phyloP scores from a whole-genome alignment of 2,113 vertebrate genomes.

The Hoplias malabaricus region DNA sequence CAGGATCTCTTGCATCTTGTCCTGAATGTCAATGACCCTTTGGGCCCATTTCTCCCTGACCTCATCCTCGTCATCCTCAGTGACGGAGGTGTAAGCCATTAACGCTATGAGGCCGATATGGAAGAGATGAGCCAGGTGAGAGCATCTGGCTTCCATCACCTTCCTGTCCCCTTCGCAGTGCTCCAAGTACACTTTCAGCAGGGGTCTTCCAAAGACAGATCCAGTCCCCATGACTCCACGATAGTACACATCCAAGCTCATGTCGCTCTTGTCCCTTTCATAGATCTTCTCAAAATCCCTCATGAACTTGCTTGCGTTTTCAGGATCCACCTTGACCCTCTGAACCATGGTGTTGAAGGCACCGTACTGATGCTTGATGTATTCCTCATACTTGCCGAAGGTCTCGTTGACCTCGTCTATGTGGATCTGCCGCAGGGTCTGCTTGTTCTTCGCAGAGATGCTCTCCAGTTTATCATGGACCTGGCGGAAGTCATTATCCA shows the following conservation, averaged over 20 bases:
- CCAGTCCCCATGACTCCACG: constrained; percentile 61
- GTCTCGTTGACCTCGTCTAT: constrained; percentile 73
- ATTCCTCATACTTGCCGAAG: constrained; percentile 72
- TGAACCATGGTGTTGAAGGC: constrained; percentile 72
- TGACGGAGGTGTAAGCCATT: constrained; percentile 75
- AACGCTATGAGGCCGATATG: constrained; percentile 76
- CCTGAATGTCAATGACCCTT: constrained; percentile 71
- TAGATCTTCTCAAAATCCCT: constrained; percentile 65
- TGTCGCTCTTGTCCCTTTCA: constrained; percentile 64
- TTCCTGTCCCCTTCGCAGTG: constrained; percentile 59
- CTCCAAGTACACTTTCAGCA: constrained; percentile 73
- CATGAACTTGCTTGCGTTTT: constrained; percentile 55
- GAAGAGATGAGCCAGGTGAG: constrained; percentile 73
- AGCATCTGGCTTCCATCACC: constrained; percentile 73
- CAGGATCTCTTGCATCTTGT: constrained; percentile 74
- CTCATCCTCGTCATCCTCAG: constrained; percentile 74
- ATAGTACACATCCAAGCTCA: constrained; percentile 73
- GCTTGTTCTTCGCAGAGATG: constrained; percentile 72
- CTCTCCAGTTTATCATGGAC: constrained; percentile 67
- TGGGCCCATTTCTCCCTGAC: constrained; percentile 70
- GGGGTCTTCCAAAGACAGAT: constrained; percentile 59
- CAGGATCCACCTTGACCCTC: constrained; percentile 63
- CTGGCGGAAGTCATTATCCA: constrained; percentile 69
- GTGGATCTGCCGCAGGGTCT: constrained; percentile 69
- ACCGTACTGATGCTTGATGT: constrained; percentile 76